Base-by-base conservation (phyloP, 2,113 vertebrate genomes). In the Gracilinanus agilis region DNA sequence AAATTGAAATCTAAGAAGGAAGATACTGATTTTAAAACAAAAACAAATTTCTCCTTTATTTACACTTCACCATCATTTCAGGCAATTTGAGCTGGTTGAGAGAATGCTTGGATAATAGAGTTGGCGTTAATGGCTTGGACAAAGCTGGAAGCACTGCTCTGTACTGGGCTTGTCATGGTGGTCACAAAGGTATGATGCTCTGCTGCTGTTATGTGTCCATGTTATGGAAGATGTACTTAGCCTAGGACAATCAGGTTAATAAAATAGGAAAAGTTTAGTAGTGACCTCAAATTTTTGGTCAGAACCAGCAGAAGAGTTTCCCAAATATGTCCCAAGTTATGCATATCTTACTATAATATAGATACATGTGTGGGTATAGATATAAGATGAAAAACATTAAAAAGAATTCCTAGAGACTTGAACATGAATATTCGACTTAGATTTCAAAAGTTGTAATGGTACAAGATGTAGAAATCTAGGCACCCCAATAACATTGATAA, bases 71-170 rank as follows among this genome's bases (percentile, higher is more conserved):
- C 94, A 93, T 44, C 96, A 92, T 97, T 98, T 94, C 98, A 99
- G 99, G 99, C 54, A 99, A 99, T 97, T 93, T 99, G 96, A 99
- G 99, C 98, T 99, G 99, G 99, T 97, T 99, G 97, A 98, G 99
- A 96, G 99, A 99, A 97, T 99, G 99, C 98, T 96, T 99, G 98
- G 99, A 99, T 90, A 99, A 99, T 97, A 99, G 99, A 96, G 99
- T 99, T 91, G 99, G 99, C 13, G 99, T 99, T 90, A 99, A 99
- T 13, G 99, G 99, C 44, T 98, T 99, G 97, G 99, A 99, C 97
- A 99, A 99, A 98, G 99, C 99, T 54, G 99, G 99, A 96, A 99
- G 99, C 97, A 99, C 99, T 40, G 99, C 99, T 95, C 98, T 99
- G 90, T 99, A 99, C 97, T 99, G 99, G 99, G 99, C 98, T 89